Percentiles rank a stretch among this genome's conserved stretches.
phyloP scores from a whole-genome alignment of 2,797 vertebrate species.

The Tragelaphus oryx region DNA sequence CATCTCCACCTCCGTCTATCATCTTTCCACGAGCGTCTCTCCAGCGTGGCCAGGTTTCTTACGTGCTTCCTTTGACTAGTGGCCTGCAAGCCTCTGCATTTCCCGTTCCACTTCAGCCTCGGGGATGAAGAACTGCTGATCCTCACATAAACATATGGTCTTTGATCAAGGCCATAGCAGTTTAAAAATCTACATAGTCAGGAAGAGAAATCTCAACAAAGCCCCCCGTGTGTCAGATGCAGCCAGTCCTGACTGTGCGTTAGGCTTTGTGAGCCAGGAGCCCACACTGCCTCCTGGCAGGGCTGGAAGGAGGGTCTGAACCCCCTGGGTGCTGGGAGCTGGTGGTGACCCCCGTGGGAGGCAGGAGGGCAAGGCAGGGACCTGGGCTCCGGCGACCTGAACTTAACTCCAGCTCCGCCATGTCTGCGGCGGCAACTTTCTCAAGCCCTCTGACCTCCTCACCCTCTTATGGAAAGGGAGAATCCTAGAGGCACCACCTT shows the following conservation, averaged over 20 bases:
- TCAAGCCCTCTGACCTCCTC: neutral
- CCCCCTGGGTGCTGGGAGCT: neutral
- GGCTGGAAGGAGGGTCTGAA: neutral
- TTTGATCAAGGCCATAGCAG: neutral
- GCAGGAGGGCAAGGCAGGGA: neutral
- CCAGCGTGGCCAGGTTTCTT: neutral
- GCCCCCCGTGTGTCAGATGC: neutral
- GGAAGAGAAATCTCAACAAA: neutral
- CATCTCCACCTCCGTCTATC: neutral
- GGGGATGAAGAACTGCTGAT: neutral
- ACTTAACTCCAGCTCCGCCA: neutral
- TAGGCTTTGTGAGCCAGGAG: neutral
- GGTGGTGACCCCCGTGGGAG: neutral
- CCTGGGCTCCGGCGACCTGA: neutral
- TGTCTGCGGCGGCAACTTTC: neutral
- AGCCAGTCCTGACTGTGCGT: neutral
- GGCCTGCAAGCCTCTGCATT: neutral
- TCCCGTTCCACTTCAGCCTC: neutral
- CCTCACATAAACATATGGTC: neutral
- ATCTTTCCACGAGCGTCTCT: neutral
- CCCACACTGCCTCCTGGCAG: neutral
- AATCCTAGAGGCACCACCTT: neutral
- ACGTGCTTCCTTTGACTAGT: neutral
- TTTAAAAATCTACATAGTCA: neutral
- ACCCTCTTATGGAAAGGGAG: neutral